A percentile compares a stretch with the other conserved stretches of the same genome.
These are phyloP conservation scores for Andrena flavipes DNA, from an alignment of 2,888 invertebrate genomes.

Conservation along the genomic window DNA sequence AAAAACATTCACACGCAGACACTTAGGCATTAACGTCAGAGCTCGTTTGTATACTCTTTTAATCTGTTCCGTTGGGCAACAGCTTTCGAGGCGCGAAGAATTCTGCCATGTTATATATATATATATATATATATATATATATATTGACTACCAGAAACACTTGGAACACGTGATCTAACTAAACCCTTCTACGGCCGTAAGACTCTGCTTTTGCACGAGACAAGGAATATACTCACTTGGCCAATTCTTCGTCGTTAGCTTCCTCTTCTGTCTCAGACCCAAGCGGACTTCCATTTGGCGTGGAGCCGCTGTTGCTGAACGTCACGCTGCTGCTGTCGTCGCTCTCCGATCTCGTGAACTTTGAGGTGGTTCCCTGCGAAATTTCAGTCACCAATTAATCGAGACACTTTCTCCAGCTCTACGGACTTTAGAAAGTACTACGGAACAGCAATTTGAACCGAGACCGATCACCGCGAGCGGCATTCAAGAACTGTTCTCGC, in stretches of 20 bases:
- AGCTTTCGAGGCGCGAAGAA: too few relatives aligned
- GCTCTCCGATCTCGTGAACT: conserved; percentile 79
- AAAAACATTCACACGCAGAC: conserved; percentile 3
- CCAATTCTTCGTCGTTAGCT: conserved; percentile 80
- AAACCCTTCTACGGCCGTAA: too few relatives aligned
- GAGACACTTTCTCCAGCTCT: neutral
- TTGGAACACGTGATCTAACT: too few relatives aligned
- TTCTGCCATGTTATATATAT: too few relatives aligned
- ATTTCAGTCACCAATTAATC: neutral
- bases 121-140: too few relatives aligned
- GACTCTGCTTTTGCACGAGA: too few relatives aligned
- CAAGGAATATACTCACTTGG: conserved; percentile 75
- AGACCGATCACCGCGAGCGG: conserved; percentile 14
- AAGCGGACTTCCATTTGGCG: conserved; percentile 82
- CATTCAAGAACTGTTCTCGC: conserved; percentile 17
- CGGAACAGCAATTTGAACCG: conserved; percentile 1
- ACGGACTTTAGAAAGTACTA: neutral
- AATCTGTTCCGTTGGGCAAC: too few relatives aligned
- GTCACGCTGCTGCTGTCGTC: conserved; percentile 84
- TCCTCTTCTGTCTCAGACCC: conserved; percentile 83
- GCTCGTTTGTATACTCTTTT: conserved; percentile 1
- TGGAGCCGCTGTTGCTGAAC: conserved; percentile 85
- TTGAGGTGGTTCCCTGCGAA: conserved; percentile 74
- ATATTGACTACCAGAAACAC: too few relatives aligned
- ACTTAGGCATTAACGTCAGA: neutral